Evolutionary conservation across 2,113 vertebrate genomes (phyloP).

Genomic region (Rhombomys opimus): DNA sequence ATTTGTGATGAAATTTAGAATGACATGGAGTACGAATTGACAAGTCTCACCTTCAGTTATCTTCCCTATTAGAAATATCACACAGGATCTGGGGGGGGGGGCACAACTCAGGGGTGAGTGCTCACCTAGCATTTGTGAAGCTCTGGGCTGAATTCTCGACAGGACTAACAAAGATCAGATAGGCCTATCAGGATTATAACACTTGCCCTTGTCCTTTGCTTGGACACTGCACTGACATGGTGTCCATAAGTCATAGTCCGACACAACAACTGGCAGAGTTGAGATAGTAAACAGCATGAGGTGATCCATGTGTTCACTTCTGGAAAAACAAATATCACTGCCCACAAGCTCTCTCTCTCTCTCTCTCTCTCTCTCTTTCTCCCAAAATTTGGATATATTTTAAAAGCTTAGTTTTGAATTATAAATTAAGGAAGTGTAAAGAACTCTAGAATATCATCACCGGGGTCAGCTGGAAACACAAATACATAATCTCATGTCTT

Average conservation of each 20-base stretch:
- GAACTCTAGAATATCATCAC: background rate
- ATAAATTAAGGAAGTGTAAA: constrained; percentile 17
- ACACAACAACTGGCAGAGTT: background rate
- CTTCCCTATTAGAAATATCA: background rate
- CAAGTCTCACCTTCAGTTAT: background rate
- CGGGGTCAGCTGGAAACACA: background rate
- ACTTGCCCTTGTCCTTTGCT: background rate
- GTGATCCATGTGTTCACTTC: background rate
- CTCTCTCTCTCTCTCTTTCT: background rate
- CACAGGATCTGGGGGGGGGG: background rate
- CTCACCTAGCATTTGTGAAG: background rate
- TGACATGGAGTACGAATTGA: background rate
- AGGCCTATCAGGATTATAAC: background rate
- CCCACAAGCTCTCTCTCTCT: background rate
- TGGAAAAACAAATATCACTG: background rate
- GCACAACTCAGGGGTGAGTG: background rate
- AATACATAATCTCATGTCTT: background rate
- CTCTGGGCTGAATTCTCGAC: background rate
- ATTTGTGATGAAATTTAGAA: constrained; percentile 16
- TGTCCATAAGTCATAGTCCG: too few species aligned
- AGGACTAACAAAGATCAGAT: background rate
- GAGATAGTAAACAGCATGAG: background rate
- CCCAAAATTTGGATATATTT: background rate
- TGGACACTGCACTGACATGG: background rate
- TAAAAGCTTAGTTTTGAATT: constrained; percentile 37